A percentile compares a stretch with the other conserved stretches of the same genome.
These are phyloP conservation scores for Spea bombifrons DNA, from an alignment of 2,113 vertebrate species.

Conservation along the genomic window DNA sequence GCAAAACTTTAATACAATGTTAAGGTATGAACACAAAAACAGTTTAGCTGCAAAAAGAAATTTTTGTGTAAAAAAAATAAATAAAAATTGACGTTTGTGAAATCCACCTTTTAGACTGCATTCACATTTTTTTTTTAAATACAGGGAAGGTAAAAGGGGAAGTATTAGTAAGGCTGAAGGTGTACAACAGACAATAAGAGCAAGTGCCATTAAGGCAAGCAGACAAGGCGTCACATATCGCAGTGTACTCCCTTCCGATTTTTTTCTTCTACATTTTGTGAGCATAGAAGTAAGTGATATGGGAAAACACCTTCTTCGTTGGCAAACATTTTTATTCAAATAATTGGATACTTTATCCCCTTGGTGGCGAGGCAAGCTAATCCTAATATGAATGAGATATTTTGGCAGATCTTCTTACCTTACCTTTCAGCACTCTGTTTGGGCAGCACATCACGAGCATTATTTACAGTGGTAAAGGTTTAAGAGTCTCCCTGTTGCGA, in stretches of 20 bases:
- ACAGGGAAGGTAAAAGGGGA: slow-evolving; percentile 57
- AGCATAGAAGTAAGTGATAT: slow-evolving; percentile 41
- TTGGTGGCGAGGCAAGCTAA: slow-evolving; percentile 46
- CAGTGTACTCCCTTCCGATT: slow-evolving; percentile 53
- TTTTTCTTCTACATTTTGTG: slow-evolving; percentile 8
- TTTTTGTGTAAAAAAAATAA: too few species aligned
- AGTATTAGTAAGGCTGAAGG: slow-evolving; percentile 80
- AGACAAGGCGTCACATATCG: slow-evolving; percentile 62
- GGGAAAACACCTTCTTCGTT: slow-evolving; percentile 68
- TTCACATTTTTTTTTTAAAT: slow-evolving; percentile 44
- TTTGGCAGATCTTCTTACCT: not conserved
- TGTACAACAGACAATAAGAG: slow-evolving; percentile 67
- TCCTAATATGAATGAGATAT: not conserved
- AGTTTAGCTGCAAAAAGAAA: too few species aligned
- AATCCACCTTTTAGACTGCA: slow-evolving; percentile 26
- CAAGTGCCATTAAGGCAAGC: slow-evolving; percentile 63
- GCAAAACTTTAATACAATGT: too few species aligned
- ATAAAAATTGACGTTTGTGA: too few species aligned
- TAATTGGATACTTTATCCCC: slow-evolving; percentile 63
- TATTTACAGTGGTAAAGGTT: slow-evolving; percentile 10
- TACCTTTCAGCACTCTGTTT: not conserved
- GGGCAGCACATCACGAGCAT: not conserved
- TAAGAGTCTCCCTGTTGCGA: slow-evolving; percentile 5
- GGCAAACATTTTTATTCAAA: slow-evolving; percentile 67
- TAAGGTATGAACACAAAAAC: too few species aligned